Evolutionary conservation across 64 coral and sea anemone species (phyloP), one percentile per base, ranked within the genome.

Genomic region (Orbicella faveolata): DNA sequence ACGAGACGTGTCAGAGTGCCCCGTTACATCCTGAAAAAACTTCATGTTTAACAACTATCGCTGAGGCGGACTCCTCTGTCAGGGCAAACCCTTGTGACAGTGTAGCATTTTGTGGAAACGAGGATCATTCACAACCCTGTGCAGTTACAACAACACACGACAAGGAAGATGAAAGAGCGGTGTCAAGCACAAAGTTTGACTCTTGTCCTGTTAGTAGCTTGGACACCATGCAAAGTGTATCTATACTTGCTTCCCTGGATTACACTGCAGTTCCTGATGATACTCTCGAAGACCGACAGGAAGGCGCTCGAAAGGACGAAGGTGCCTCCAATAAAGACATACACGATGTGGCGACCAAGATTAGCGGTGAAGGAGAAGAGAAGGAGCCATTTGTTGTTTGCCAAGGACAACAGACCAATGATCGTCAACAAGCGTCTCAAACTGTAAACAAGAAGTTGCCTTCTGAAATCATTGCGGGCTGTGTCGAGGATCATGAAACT

Each of bases 21-120:
- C 41, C 36, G 25, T 18, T 39, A 41, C 80, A 66, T 21, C 20
- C 23, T 12, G 65, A 70, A 52, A 48, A 21, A 11, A 2, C 13
- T 44, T 21, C 6, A 9, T 83, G 80, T 68, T 83, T 67, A 65
- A 66, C 63, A 48, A 84, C 82, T 14, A 72, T 84, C 5, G 82
- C 82, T 70, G 82, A 84, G 82, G 82, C 82, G 13, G 82, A 84
- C 63, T 84, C 82, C 1, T 84, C 82, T 72, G 9, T 72, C 20
- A 70, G 23, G 37, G 25, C 64, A 26, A 84, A 9, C 65, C 64
- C 63, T 72, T 1, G 20, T 41, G 19, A 41, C 17, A 77, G 39
- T 3, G 9, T 64, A 72, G 36, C 14, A 26, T 26, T 84, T 19
- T 23, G 23, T 23, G 63, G 2, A 52, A 72, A 84, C 36, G 25